Conservation (phyloP, 2,113 vertebrate genomes). For the Lophius piscatorius region DNA sequence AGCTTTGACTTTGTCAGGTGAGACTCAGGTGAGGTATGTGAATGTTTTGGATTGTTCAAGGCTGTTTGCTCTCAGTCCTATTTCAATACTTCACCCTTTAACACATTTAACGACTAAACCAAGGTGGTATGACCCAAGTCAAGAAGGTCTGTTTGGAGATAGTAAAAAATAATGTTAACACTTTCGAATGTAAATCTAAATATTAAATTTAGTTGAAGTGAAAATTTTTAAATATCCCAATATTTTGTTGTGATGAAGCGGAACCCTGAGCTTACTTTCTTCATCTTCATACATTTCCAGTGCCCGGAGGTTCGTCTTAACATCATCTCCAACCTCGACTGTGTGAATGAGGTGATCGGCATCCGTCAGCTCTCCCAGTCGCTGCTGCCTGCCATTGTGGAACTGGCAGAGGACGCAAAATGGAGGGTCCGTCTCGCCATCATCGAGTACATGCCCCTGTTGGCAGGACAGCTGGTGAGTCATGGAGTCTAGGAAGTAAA, state of each 20-base stretch:
- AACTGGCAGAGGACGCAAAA: conserved; percentile 91
- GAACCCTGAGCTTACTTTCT: neutral
- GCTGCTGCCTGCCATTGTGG: conserved; percentile 89
- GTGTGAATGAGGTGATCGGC: conserved; percentile 91
- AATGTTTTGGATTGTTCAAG: conserved; percentile 12
- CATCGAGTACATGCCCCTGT: conserved; percentile 92
- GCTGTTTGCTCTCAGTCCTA: conserved; percentile 43
- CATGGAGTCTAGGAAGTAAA: neutral
- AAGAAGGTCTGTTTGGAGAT: conserved; percentile 48
- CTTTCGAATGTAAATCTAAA: too few species aligned
- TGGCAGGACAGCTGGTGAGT: conserved; percentile 91
- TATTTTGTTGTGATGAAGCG: neutral
- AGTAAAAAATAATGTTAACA: too few species aligned
- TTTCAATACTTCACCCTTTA: conserved; percentile 65
- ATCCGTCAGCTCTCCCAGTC: conserved; percentile 91
- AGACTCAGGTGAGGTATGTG: conserved; percentile 1
- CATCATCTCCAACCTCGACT: conserved; percentile 92
- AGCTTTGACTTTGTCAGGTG: conserved; percentile 15
- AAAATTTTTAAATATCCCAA: too few species aligned
- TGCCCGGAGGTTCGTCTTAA: conserved; percentile 92
- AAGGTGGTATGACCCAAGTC: too few species aligned
- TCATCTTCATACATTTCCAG: conserved; percentile 54
- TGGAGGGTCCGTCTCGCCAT: conserved; percentile 91
- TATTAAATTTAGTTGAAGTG: too few species aligned
- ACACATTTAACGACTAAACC: conserved; percentile 17